These are phyloP conservation scores for Pimpla rufipes DNA, from an alignment of 2,888 invertebrate species.

Conservation along the genomic window DNA sequence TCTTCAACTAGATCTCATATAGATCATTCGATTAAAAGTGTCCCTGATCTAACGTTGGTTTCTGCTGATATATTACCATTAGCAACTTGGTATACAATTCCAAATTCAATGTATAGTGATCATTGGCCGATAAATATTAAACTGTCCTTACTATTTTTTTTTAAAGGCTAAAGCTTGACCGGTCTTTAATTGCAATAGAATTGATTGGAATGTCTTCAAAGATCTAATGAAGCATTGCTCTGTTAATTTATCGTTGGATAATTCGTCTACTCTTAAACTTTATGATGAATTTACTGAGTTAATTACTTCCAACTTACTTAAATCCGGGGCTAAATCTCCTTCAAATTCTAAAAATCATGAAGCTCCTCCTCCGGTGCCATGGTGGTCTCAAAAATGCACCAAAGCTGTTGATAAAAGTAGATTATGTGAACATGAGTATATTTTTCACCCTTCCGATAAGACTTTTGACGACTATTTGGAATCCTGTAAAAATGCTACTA, in stretches of 20 bases:
- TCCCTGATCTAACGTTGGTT: conserved; percentile 12
- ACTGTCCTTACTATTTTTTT: not conserved
- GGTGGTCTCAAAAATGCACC: not conserved
- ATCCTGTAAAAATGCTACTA: not conserved
- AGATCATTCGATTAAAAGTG: conserved; percentile 1
- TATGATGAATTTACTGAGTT: not conserved
- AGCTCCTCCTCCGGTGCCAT: conserved; percentile 20
- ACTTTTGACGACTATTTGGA: not conserved
- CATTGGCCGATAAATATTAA: not conserved
- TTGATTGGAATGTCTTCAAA: not conserved
- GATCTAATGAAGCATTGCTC: not conserved
- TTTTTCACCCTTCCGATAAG: not conserved
- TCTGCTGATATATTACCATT: not conserved
- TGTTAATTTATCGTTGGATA: not conserved
- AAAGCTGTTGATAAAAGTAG: not conserved
- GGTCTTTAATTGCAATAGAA: not conserved
- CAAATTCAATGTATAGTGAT: too few species aligned
- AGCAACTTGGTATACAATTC: not conserved
- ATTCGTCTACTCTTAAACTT: not conserved
- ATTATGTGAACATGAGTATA: not conserved
- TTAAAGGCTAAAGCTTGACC: not conserved
- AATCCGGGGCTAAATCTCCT: not conserved
- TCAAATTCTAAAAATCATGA: not conserved
- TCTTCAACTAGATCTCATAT: conserved; percentile 7
- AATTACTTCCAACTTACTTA: not conserved